Percentiles rank a stretch among this genome's conserved stretches.
Evolutionary conservation across 2,113 vertebrate species (phyloP).

Genomic region (Reinhardtius hippoglossoides): DNA sequence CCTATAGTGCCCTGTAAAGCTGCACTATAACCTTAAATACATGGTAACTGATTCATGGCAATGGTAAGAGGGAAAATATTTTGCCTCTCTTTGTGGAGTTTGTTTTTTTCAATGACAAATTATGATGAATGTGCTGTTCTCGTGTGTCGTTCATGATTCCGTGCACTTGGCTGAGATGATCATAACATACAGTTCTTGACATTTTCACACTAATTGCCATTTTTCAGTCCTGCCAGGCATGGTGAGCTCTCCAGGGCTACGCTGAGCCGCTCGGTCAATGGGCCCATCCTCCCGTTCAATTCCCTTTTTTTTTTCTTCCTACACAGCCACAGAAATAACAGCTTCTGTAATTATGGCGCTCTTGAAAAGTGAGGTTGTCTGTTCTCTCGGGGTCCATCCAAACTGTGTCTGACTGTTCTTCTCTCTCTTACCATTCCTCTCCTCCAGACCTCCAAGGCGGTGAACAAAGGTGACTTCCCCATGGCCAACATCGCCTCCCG

Average conservation of each 20-base stretch:
- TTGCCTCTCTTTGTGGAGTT: background rate
- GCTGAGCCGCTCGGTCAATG: constrained; percentile 11
- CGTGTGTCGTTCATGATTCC: constrained; percentile 26
- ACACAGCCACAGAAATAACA: constrained; percentile 6
- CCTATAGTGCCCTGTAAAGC: constrained; percentile 21
- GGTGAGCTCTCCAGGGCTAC: constrained; percentile 36
- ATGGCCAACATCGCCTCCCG: constrained; percentile 93
- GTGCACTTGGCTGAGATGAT: background rate
- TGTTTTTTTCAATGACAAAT: constrained; percentile 9
- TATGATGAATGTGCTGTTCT: constrained; percentile 27
- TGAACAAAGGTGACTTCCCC: constrained; percentile 96
- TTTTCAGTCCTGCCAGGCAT: constrained; percentile 33
- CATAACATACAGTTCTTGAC: constrained; percentile 41
- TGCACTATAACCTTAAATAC: constrained; percentile 31
- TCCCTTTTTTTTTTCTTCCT: background rate
- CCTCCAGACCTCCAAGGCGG: constrained; percentile 94
- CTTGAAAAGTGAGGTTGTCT: constrained; percentile 37
- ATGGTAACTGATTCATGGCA: constrained; percentile 38
- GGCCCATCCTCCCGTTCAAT: constrained; percentile 9
- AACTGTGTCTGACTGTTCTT: constrained; percentile 39
- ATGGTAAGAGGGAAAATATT: background rate
- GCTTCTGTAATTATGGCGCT: constrained; percentile 43
- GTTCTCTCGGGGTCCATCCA: constrained; percentile 14
- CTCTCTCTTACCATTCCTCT: constrained; percentile 22
- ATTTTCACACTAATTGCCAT: constrained; percentile 62